phyloP scores from a whole-genome alignment of 2,797 vertebrate species.

The Labroides dimidiatus region DNA sequence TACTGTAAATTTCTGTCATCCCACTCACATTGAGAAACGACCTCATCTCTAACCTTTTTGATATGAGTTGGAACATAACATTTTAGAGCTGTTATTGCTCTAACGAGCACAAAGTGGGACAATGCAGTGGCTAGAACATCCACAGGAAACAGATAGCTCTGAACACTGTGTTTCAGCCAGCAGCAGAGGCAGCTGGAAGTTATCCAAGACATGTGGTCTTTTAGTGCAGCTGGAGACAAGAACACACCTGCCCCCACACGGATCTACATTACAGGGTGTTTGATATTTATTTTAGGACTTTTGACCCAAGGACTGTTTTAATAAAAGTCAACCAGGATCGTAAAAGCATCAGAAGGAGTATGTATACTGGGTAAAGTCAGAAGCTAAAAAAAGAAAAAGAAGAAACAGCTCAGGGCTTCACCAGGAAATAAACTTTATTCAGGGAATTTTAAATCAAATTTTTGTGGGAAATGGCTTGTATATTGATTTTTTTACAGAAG shows the following conservation, averaged over 20 bases:
- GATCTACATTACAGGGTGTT: constrained; percentile 10
- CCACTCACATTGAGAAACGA: background rate
- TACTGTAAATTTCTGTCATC: background rate
- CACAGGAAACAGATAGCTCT: constrained; percentile 24
- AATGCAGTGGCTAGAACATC: constrained; percentile 44
- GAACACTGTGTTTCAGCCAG: constrained; percentile 46
- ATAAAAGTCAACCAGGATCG: constrained; percentile 8
- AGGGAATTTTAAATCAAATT: no score
- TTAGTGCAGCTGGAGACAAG: constrained; percentile 43
- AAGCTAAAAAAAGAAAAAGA: background rate
- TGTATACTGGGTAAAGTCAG: constrained; percentile 5
- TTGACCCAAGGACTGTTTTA: constrained; percentile 26
- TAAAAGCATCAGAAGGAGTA: constrained; percentile 2
- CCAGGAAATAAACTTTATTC: background rate
- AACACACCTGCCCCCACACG: constrained; percentile 45
- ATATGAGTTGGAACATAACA: constrained; percentile 32
- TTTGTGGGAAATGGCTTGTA: no score
- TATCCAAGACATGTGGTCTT: constrained; percentile 41
- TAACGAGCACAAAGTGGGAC: constrained; percentile 38
- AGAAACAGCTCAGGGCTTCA: background rate
- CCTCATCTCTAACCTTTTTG: constrained; percentile 13
- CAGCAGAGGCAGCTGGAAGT: constrained; percentile 41
- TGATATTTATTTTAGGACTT: constrained; percentile 20
- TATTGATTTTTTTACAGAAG: no score
- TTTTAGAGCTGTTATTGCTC: constrained; percentile 28